These are phyloP conservation scores for Magallana ariakensis DNA, from an alignment of 1,140 invertebrate species.

Conservation along the genomic window DNA sequence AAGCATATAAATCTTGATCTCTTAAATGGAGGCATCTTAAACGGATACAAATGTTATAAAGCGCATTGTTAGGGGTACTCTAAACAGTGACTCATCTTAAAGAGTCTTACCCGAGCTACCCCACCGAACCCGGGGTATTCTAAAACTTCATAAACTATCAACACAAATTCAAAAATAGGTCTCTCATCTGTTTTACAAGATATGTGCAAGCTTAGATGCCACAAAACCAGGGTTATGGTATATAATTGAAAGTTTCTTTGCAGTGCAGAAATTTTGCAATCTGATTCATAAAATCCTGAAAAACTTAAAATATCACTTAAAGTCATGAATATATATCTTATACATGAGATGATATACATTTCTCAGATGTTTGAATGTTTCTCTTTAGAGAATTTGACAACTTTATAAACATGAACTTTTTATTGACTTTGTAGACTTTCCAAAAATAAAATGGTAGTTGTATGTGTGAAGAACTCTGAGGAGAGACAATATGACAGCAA, in stretches of 20 bases:
- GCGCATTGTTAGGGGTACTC: background rate
- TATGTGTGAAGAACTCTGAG: background rate
- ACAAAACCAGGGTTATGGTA: background rate
- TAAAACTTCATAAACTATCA: background rate
- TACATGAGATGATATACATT: too few relatives aligned
- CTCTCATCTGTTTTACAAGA: background rate
- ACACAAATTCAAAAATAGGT: background rate
- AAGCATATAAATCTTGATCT: background rate
- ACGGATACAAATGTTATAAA: background rate
- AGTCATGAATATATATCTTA: background rate
- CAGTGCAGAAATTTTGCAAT: background rate
- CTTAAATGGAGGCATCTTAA: too few relatives aligned
- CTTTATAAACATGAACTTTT: background rate
- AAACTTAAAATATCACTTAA: background rate
- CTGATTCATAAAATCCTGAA: background rate
- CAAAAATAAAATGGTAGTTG: conserved; percentile 8
- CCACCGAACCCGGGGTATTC: background rate
- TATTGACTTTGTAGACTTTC: conserved; percentile 14
- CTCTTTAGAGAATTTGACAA: background rate
- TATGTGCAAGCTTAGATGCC: background rate
- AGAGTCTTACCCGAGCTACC: background rate
- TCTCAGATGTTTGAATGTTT: background rate
- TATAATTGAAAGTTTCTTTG: background rate
- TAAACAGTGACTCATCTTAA: background rate
- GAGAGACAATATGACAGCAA: background rate